Conservation (phyloP, 2,113 vertebrate genomes). For the Ascaphus truei region DNA sequence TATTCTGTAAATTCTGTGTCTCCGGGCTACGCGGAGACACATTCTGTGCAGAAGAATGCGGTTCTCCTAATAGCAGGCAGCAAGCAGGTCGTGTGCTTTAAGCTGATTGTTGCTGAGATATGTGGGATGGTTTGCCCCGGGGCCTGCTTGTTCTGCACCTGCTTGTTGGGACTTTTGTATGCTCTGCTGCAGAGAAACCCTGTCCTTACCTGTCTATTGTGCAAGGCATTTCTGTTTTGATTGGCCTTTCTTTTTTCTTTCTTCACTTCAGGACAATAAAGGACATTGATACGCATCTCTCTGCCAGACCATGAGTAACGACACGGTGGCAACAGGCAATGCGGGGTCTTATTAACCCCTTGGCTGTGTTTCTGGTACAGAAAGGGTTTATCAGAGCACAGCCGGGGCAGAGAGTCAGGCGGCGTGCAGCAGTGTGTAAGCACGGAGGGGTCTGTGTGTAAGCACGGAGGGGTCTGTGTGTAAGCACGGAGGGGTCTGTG, state of each 20-base stretch:
- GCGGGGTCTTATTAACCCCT: neutral
- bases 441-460: too few relatives aligned
- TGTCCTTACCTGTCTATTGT: conserved; percentile 37
- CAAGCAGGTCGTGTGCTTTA: conserved; percentile 37
- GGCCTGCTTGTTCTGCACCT: conserved; percentile 27
- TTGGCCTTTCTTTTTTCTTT: neutral
- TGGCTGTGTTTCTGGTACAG: too few relatives aligned
- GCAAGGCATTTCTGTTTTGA: conserved; percentile 1
- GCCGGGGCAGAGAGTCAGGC: too few relatives aligned
- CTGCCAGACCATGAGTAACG: conserved; percentile 12
- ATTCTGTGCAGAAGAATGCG: conserved; percentile 15
- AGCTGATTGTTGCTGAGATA: conserved; percentile 2
- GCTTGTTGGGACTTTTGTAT: neutral
- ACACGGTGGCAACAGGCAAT: neutral
- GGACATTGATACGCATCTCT: conserved; percentile 25
- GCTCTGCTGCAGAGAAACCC: neutral
- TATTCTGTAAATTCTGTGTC: conserved; percentile 17
- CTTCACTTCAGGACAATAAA: conserved; percentile 7
- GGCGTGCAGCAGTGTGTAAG: too few relatives aligned
- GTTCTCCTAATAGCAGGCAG: conserved; percentile 31
- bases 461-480: too few relatives aligned
- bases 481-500: too few relatives aligned
- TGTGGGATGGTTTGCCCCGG: conserved; percentile 21
- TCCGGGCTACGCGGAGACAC: conserved; percentile 9
- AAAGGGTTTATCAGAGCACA: too few relatives aligned